Conservation (phyloP, 1,140 invertebrate genomes). For the Drosophila malerkotliana region DNA sequence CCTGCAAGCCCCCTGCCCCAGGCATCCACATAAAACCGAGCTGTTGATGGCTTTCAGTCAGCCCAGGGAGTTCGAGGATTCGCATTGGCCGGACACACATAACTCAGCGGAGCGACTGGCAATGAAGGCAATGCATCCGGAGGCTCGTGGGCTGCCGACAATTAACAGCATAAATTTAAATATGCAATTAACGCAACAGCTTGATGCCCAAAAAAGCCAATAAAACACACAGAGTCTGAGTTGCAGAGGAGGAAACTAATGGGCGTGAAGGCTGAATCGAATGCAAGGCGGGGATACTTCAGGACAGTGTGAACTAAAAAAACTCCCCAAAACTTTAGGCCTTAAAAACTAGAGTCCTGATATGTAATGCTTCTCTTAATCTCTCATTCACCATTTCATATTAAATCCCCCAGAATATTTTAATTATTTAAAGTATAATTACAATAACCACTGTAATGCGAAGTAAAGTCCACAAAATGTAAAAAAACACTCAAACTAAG, state of each 20-base stretch:
- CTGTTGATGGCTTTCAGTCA: slow-evolving; percentile 42
- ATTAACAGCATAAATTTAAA: slow-evolving; percentile 82
- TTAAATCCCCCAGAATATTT: neutral
- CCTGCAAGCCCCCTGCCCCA: neutral
- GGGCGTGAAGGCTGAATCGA: neutral
- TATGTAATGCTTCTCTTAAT: neutral
- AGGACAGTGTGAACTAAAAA: neutral
- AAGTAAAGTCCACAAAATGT: neutral
- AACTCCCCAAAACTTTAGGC: too few species aligned
- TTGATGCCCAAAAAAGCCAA: slow-evolving; percentile 47
- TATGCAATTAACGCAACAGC: slow-evolving; percentile 80
- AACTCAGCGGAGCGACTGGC: slow-evolving; percentile 40
- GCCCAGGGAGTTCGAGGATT: slow-evolving; percentile 27
- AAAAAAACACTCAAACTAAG: neutral
- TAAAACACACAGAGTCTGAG: slow-evolving; percentile 1
- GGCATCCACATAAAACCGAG: slow-evolving; percentile 20
- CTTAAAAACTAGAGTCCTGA: neutral
- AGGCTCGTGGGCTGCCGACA: slow-evolving; percentile 48
- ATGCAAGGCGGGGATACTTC: neutral
- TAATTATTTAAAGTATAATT: neutral
- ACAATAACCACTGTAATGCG: slow-evolving; percentile 3
- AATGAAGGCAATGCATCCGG: slow-evolving; percentile 49
- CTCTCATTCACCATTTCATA: neutral
- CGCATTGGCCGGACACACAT: slow-evolving; percentile 30
- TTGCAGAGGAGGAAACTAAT: slow-evolving; percentile 1